A percentile compares a stretch with the other conserved stretches of the same genome.
These are phyloP conservation scores for Bubo scandiacus DNA, from an alignment of 2,113 vertebrate species.

Conservation along the genomic window DNA sequence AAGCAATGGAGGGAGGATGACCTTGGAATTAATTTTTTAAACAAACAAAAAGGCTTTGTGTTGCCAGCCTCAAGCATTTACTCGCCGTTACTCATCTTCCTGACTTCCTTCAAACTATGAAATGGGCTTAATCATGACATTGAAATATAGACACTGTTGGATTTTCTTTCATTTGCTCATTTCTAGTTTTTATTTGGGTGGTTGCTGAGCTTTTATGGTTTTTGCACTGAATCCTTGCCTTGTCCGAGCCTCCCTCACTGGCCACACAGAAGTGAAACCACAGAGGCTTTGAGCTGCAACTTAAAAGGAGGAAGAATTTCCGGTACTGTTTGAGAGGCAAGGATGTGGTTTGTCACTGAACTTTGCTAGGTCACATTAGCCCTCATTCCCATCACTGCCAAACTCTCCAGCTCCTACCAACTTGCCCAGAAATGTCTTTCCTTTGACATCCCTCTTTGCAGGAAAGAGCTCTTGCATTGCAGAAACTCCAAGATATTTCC, in stretches of 20 bases:
- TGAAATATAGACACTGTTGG: not conserved
- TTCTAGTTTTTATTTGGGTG: not conserved
- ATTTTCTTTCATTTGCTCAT: conserved; percentile 18
- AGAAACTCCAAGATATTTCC: not conserved
- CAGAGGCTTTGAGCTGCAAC: not conserved
- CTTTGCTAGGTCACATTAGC: not conserved
- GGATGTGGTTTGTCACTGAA: not conserved
- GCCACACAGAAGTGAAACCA: not conserved
- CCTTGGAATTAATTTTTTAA: not conserved
- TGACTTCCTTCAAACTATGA: not conserved
- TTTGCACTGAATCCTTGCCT: not conserved
- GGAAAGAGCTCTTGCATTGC: not conserved
- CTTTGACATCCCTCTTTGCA: not conserved
- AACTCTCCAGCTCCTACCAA: not conserved
- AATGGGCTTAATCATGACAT: not conserved
- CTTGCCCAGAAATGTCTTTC: not conserved
- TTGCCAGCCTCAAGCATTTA: not conserved
- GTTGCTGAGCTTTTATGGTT: not conserved
- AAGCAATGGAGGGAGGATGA: not conserved
- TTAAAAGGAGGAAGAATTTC: not conserved
- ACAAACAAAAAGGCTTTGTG: not conserved
- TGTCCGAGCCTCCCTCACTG: not conserved
- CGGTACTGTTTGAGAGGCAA: not conserved
- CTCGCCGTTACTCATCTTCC: not conserved
- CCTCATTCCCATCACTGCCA: not conserved